Evolutionary conservation across 2,888 invertebrate genomes (phyloP).

Genomic region (Volucella inanis): DNA sequence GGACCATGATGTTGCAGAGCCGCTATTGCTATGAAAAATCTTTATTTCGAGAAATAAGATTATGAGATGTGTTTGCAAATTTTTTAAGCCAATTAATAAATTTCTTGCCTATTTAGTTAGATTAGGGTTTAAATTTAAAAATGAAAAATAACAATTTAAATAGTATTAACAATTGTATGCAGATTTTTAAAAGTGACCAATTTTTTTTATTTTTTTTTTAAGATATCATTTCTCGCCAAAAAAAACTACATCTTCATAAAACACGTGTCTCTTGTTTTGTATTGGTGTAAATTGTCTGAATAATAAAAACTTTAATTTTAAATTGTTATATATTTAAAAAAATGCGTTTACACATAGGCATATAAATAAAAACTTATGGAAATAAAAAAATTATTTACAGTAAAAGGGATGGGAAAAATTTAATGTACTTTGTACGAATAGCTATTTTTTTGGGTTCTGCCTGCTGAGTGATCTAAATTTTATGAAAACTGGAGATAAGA

Average conservation of each 20-base stretch:
- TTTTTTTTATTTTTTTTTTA: background rate
- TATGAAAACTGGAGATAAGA: no score
- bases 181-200: conserved; percentile 34
- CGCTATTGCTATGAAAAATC: background rate
- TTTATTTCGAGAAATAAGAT: conserved; percentile 1
- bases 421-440: no score
- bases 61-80: conserved; percentile 1
- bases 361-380: background rate
- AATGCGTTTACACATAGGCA: background rate
- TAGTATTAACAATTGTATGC: conserved; percentile 39
- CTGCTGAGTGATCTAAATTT: no score
- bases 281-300: background rate
- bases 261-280: conserved; percentile 5
- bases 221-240: background rate
- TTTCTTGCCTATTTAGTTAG: conserved; percentile 41
- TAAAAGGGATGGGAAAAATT: no score
- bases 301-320: no score
- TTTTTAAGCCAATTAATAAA: conserved; percentile 13
- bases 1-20: background rate
- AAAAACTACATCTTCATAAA: background rate
- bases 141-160: background rate
- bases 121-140: background rate
- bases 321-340: background rate
- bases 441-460: no score
- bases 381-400: no score